These are phyloP conservation scores for Anguilla pacifica DNA, from an alignment of 2,797 vertebrate genomes.

Conservation along the genomic window DNA sequence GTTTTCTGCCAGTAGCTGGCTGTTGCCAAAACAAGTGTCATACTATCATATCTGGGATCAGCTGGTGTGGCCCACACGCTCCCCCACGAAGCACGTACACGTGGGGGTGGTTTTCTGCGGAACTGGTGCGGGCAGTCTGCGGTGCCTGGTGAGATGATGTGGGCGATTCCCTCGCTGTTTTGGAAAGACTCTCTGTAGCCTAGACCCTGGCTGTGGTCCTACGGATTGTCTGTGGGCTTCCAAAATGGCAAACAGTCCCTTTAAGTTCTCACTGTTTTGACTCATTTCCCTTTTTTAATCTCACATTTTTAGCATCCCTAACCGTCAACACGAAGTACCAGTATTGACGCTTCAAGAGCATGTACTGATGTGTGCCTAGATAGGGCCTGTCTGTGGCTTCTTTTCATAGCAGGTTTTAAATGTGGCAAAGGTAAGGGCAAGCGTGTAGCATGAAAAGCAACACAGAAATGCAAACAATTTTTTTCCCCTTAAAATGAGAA, in stretches of 20 bases:
- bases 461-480: not conserved
- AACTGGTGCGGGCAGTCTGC: not conserved
- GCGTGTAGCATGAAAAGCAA: not conserved
- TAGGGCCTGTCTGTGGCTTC: conserved; percentile 42
- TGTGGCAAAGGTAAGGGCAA: conserved; percentile 1
- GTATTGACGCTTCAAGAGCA: conserved; percentile 57
- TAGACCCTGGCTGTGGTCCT: not conserved
- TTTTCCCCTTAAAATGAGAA: not conserved
- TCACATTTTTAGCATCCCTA: conserved; percentile 38
- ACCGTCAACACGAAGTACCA: conserved; percentile 57
- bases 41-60: conserved; percentile 59
- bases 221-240: conserved; percentile 28
- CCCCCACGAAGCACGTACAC: not conserved
- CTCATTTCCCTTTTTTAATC: conserved; percentile 21
- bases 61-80: conserved; percentile 50
- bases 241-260: conserved; percentile 43
- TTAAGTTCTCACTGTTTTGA: conserved; percentile 50
- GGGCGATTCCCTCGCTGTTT: not conserved
- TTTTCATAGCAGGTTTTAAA: conserved; percentile 26
- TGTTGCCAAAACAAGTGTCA: conserved; percentile 59
- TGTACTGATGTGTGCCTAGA: conserved; percentile 44
- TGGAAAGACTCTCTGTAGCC: not conserved
- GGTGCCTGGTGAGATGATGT: not conserved
- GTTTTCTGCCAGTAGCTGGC: conserved; percentile 54
- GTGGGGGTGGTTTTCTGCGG: not conserved